A percentile compares a stretch with the other conserved stretches of the same genome.
These are phyloP conservation scores for Nothocercus nigrocapillus DNA, from an alignment of 2,113 vertebrate species.

Conservation along the genomic window DNA sequence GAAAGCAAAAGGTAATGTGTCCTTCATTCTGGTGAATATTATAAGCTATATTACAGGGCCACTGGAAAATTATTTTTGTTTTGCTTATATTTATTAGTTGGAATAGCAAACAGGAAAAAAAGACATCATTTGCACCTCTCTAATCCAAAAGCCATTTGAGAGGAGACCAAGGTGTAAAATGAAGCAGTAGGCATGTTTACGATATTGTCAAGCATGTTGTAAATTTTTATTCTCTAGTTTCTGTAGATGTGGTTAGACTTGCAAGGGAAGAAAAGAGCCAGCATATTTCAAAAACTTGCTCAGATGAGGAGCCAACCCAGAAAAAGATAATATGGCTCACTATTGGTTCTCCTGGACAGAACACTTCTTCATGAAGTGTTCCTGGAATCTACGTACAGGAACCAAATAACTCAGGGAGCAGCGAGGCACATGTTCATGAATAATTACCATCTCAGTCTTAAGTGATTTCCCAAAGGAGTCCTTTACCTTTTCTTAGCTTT, in stretches of 20 bases:
- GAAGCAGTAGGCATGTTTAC: background rate
- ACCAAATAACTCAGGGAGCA: background rate
- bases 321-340: accelerated
- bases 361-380: background rate
- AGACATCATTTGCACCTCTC: background rate
- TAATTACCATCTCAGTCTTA: background rate
- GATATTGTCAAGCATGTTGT: background rate
- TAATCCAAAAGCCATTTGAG: background rate
- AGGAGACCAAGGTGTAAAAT: background rate
- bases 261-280: background rate
- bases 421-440: background rate
- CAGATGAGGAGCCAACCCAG: background rate
- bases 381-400: background rate
- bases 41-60: background rate
- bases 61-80: background rate
- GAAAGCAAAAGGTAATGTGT: background rate
- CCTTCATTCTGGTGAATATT: background rate
- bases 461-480: background rate
- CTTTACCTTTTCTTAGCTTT: background rate
- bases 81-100: background rate
- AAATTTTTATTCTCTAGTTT: background rate
- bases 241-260: background rate
- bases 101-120: background rate
- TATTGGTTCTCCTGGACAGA: background rate
- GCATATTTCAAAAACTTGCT: background rate